Evolutionary conservation across 1,140 invertebrate genomes (phyloP).

Genomic region (Pentalonia nigronervosa): DNA sequence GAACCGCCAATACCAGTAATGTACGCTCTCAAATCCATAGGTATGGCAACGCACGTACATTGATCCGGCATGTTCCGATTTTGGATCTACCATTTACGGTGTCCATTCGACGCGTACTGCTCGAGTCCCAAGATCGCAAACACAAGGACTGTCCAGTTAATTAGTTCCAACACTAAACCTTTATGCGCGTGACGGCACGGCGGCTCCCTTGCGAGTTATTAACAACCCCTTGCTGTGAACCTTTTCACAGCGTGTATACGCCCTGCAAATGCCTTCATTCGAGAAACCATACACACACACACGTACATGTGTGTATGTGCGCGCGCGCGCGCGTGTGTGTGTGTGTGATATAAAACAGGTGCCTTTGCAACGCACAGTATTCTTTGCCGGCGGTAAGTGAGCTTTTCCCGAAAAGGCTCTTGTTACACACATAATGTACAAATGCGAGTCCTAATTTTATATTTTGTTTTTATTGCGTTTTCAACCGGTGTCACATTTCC

Average conservation of each 20-base stretch:
- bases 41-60: neutral
- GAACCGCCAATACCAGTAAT: too few species aligned
- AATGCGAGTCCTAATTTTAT: constrained; percentile 21
- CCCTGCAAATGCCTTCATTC: neutral
- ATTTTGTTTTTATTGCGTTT: constrained; percentile 15
- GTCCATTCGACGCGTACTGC: neutral
- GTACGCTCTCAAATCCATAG: too few species aligned
- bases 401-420: neutral
- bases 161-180: neutral
- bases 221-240: neutral
- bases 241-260: neutral
- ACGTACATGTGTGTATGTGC: too few species aligned
- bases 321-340: neutral
- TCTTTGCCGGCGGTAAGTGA: neutral
- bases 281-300: neutral
- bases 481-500: constrained; percentile 31
- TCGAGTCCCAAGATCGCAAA: neutral
- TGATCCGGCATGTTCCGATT: neutral
- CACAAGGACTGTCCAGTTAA: neutral
- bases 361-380: neutral
- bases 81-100: neutral
- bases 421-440: constrained; percentile 5
- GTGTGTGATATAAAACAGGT: constrained; percentile 11
- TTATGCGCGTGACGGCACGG: neutral
- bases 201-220: neutral